Percentiles rank a stretch among this genome's conserved stretches.
These are phyloP conservation scores for Felis chaus DNA, from an alignment of 2,113 vertebrate genomes.

Conservation along the genomic window DNA sequence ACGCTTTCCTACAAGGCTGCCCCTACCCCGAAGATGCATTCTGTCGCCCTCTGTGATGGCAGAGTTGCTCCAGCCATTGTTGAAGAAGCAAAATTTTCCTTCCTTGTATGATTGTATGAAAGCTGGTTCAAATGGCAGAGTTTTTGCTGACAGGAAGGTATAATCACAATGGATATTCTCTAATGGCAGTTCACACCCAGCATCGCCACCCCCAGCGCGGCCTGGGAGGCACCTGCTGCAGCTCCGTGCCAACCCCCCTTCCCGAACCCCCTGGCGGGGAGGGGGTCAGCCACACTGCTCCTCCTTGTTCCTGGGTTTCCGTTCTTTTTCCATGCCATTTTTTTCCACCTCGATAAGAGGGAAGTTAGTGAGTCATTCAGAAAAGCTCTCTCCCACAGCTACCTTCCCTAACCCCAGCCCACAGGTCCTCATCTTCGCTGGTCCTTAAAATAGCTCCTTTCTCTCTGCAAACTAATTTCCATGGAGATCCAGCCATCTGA, in stretches of 20 bases:
- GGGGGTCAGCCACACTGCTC: accelerated
- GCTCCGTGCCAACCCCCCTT: neutral
- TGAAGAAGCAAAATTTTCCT: neutral
- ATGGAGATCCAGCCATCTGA: conserved; percentile 82
- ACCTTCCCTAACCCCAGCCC: conserved; percentile 68
- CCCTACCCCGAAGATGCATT: neutral
- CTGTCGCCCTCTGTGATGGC: accelerated
- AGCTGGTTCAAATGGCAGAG: neutral
- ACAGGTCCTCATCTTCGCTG: neutral
- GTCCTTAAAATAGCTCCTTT: conserved; percentile 83
- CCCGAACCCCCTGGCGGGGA: neutral
- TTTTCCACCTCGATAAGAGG: neutral
- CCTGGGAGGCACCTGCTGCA: neutral
- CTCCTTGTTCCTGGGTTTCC: neutral
- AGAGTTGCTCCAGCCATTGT: neutral
- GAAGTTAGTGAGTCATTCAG: conserved; percentile 67
- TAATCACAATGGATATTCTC: accelerated
- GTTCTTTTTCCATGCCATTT: neutral
- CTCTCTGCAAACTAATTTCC: conserved; percentile 78
- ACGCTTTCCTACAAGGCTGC: neutral
- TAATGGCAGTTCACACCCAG: accelerated
- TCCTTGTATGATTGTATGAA: neutral
- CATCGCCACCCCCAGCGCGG: accelerated
- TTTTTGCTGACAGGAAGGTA: neutral
- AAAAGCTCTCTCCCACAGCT: conserved; percentile 70